These are phyloP conservation scores for Drosophila buzzatii DNA, from an alignment of 2,888 invertebrate genomes.

Conservation along the genomic window DNA sequence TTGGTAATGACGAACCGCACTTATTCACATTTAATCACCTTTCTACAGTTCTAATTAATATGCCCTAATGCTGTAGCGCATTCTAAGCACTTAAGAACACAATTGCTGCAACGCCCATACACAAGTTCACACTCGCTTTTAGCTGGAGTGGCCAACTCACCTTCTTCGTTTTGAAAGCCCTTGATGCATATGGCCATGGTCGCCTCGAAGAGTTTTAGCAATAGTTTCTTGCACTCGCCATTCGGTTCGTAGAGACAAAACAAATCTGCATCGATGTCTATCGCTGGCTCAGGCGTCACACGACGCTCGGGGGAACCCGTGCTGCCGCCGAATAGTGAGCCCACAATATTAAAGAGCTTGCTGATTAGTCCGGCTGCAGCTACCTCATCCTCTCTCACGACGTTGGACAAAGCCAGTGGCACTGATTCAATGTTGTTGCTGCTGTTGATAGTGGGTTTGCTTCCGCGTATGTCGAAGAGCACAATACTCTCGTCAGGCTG, in stretches of 20 bases:
- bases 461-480: conserved; percentile 81
- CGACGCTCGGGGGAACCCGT: conserved; percentile 22
- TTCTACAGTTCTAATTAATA: neutral
- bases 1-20: no score
- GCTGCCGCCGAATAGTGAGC: conserved; percentile 75
- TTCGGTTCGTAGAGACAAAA: conserved; percentile 71
- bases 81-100: conserved; percentile 50
- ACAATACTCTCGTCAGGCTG: conserved; percentile 75
- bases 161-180: conserved; percentile 81
- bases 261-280: conserved; percentile 67
- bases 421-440: conserved; percentile 9
- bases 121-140: conserved; percentile 1
- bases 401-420: conserved; percentile 23
- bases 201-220: conserved; percentile 84
- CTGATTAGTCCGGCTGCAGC: conserved; percentile 61
- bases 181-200: conserved; percentile 83
- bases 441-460: conserved; percentile 24
- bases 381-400: conserved; percentile 38
- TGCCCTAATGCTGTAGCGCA: conserved; percentile 10
- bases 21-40: neutral
- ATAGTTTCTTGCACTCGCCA: conserved; percentile 81
- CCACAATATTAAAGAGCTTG: conserved; percentile 79
- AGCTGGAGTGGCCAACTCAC: conserved; percentile 67
- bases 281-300: conserved; percentile 23
- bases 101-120: conserved; percentile 21